Percentiles rank a stretch among this genome's conserved stretches.
These are phyloP conservation scores for Eulacestoma nigropectus DNA, from an alignment of 2,113 vertebrate species.

Conservation along the genomic window DNA sequence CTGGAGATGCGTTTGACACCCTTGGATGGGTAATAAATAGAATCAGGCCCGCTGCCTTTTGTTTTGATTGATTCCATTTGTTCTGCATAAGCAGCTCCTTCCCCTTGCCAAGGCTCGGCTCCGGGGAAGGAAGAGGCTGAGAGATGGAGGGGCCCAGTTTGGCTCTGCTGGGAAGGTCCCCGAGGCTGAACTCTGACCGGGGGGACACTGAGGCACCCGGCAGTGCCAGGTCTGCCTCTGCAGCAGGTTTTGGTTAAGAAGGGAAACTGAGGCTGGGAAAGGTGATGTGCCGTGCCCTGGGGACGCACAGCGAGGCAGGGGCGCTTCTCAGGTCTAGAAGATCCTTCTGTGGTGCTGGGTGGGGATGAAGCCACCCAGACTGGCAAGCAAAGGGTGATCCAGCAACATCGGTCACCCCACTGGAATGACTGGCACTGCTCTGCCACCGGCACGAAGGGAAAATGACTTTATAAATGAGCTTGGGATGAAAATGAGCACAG, in stretches of 20 bases:
- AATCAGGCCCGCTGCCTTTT: constrained; percentile 41
- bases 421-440: not conserved
- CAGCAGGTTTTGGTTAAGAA: not conserved
- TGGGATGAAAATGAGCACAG: not conserved
- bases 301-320: fast-evolving
- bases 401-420: fast-evolving
- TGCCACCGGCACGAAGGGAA: not conserved
- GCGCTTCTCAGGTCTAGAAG: not conserved
- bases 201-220: not conserved
- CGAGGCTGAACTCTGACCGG: fast-evolving
- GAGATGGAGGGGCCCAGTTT: not conserved
- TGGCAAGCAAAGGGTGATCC: not conserved
- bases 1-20: not conserved
- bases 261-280: not conserved
- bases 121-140: not conserved
- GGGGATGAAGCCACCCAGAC: not conserved
- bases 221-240: not conserved
- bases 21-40: constrained; percentile 45
- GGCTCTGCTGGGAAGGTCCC: not conserved
- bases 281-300: not conserved
- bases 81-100: constrained; percentile 41
- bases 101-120: constrained; percentile 31
- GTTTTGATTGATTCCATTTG: constrained; percentile 64
- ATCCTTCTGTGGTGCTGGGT: not conserved
- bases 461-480: not conserved